Evolutionary conservation across 2,888 invertebrate species (phyloP), one percentile per base, ranked within the genome.

Genomic region (Ganaspis brasiliensis): DNA sequence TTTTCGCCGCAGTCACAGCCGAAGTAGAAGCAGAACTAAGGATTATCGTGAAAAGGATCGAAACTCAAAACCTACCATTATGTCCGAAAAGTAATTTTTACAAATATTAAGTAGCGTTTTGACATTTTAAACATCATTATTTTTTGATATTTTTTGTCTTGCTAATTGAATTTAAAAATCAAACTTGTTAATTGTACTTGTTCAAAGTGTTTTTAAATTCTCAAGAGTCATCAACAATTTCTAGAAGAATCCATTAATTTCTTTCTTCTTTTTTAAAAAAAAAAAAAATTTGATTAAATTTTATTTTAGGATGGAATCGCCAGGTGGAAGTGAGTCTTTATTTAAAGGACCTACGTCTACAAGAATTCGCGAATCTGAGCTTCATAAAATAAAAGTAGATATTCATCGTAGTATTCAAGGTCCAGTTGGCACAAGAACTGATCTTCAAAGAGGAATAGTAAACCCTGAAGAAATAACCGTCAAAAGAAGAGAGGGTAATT

Each of bases 401-500:
- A 73, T 73, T 14, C 57, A 24, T 31, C 24, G 73, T 24, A 61
- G 61, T 14, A 73, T 73, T 10, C 16, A 59, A 16, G 24, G 16
- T 10, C n/a, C 61, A 1, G 9, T 45, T 10, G 16, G 2, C 19
- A 8, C 49, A 40, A 73, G 10, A 37, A 14, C 3, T 19, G 26
- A 73, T 4, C 61, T 73, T 24, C 16, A 56, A n/a, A 21, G 73
- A 14, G 73, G 45, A n/a, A 73, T 73, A 9, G 26, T 61, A 21
- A 59, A 57, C 14, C 59, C 73, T 0, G 73, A 73, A 40, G 61
- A 73, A 31, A 45, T 73, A 5, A 57, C 12, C 4, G 19, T 59
- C 12, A 73, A 73, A 12, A 59, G 73, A n/a, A 21, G 73, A 61
- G 49, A 61, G 16, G 73, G 73, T 73, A 73, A 75, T 70, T 8